Base-by-base conservation (phyloP, 1,140 invertebrate species). In the Aphis craccivora region DNA sequence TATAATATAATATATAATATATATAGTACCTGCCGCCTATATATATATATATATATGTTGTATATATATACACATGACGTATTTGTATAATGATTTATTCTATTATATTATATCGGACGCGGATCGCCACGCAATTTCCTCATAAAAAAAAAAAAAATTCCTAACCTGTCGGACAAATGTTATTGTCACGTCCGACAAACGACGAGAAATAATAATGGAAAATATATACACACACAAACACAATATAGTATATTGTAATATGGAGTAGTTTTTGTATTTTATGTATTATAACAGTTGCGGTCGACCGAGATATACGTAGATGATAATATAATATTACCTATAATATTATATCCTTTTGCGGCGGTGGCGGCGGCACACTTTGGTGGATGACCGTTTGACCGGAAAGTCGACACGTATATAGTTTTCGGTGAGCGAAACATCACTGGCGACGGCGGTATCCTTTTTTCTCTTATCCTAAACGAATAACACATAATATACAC, bases 301-400 rank as follows among this genome's bases (percentile, higher is more conserved):
- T 89, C 45, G 48, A 89, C 87, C 87, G 87, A 53, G 87, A 89
- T 89, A 48, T 43, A 76, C 18, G 45, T 84, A 45, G 37, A 89
- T 40, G 84, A 86, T 45, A 88, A 88, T 40, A 90, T 30, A 67
- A 90, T 67, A 90, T 37, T 43, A 51, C 48, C 48, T 51, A 67
- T 60, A 43, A 43, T 20, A 48, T n/a, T n/a, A n/a, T n/a, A n/a
- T n/a, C 45, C 91, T 45, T 92, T 92, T 93, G 67, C 91, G 91
- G 45, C 40, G 51, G 43, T n/a, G 90, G 91, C 67, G 76, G 91
- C 91, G 76, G 76, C n/a, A 76, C 48, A 53, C 76, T 83, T 93
- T 93, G 45, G 91, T 14, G 37, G 76, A 93, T 93, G 91, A 93
- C 91, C 91, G 91, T 93, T 93, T 93, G 91, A 93, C 91, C 91